A percentile compares a stretch with the other conserved stretches of the same genome.
Evolutionary conservation across 2,888 invertebrate genomes (phyloP).

Genomic region (Parnassius apollo): DNA sequence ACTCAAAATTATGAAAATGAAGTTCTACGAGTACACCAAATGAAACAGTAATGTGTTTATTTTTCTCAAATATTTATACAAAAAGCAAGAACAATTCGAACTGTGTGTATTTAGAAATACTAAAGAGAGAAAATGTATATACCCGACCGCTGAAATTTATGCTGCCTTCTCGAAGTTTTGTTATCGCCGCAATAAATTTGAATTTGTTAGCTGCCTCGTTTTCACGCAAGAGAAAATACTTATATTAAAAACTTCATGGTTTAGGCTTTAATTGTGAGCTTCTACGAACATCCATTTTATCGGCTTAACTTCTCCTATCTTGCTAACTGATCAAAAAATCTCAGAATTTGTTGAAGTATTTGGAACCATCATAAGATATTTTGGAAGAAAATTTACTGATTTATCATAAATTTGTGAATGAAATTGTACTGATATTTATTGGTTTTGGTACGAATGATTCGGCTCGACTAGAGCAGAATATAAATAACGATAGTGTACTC

Average conservation of each 20-base stretch:
- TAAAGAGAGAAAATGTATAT: slow-evolving; percentile 47
- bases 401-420: too few relatives aligned
- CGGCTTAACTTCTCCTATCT: slow-evolving; percentile 19
- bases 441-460: too few relatives aligned
- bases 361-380: not conserved
- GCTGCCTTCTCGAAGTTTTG: slow-evolving; percentile 65
- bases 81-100: slow-evolving; percentile 23
- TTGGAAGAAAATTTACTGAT: too few relatives aligned
- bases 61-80: slow-evolving; percentile 18
- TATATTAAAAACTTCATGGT: slow-evolving; percentile 45
- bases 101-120: slow-evolving; percentile 32
- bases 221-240: slow-evolving; percentile 42
- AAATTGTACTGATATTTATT: too few relatives aligned
- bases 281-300: slow-evolving; percentile 35
- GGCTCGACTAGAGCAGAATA: too few relatives aligned
- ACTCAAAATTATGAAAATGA: too few relatives aligned
- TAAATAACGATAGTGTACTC: too few relatives aligned
- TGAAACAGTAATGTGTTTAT: slow-evolving; percentile 1
- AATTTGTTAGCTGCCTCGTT: slow-evolving; percentile 55
- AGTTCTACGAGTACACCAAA: too few relatives aligned
- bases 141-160: slow-evolving; percentile 56
- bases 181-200: slow-evolving; percentile 72
- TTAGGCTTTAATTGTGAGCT: slow-evolving; percentile 55
- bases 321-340: slow-evolving; percentile 15
- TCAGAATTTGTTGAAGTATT: slow-evolving; percentile 2